Base-by-base conservation (phyloP, 2,797 vertebrate species). In the Gouania willdenowi region DNA sequence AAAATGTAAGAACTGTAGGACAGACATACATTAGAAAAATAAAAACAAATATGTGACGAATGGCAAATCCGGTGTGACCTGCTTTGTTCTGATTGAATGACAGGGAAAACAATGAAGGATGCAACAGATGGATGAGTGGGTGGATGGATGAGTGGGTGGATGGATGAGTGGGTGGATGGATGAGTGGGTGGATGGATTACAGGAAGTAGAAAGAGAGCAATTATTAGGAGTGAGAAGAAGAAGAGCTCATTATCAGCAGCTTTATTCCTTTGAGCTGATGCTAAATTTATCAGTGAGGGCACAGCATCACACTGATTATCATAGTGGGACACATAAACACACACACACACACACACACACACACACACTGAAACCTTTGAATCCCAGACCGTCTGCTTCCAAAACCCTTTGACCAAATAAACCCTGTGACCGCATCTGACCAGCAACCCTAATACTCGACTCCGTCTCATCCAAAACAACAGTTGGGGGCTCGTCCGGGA, bases 231-330 rank as follows among this genome's bases (percentile, higher is more conserved):
- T 30, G 20, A n/a, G 13, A 5, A n/a, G 7, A 12, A 11, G 14
- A 12, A 21, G 42, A 19, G 26, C 8, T 31, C 26, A 47, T 34
- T 43, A 23, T 49, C 48, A 32, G 5, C 15, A n/a, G 38, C 23
- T 40, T 31, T 22, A 41, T 47, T 21, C 43, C 17, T 11, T 12
- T 31, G 34, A 2, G 3, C 40, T 1, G 2, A 21, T 24, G 39
- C 35, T 59, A 49, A 37, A 59, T 49, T 19, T 41, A 19, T 49
- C 47, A 19, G 29, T 11, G 43, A 33, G 21, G 26, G 15, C 17
- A 34, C 17, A 1, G 38, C n/a, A 17, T 48, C 16, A 41, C 14
- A 38, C 16, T 37, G 28, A 46, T 56, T 44, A 31, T 11, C 47
- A 44, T 29, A 34, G 26, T 15, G 30, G 15, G 28, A n/a, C 10